phyloP scores from a whole-genome alignment of 2,113 vertebrate genomes.

The Etheostoma cragini region DNA sequence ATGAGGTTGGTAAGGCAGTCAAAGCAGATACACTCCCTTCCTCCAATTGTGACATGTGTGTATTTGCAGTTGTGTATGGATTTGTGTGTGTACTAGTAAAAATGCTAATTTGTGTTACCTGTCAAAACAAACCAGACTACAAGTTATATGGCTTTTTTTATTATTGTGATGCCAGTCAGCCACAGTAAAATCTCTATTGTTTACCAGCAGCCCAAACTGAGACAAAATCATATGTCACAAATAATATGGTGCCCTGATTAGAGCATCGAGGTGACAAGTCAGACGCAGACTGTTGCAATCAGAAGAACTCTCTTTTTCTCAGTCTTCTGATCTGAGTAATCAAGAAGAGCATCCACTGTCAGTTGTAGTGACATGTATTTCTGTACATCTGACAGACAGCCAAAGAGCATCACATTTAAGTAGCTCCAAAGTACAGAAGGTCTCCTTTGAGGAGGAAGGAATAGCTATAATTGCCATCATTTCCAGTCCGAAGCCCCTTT shows the following conservation, averaged over 20 bases:
- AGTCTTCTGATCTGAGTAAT: constrained; percentile 54
- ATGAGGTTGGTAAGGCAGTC: background rate
- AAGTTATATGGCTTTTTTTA: background rate
- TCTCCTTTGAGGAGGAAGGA: constrained; percentile 35
- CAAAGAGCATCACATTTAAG: constrained; percentile 41
- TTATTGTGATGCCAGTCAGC: constrained; percentile 35
- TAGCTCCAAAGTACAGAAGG: constrained; percentile 52
- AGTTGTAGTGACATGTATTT: constrained; percentile 33
- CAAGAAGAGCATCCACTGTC: constrained; percentile 30
- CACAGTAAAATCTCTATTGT: constrained; percentile 34
- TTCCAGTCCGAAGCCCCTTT: constrained; percentile 58
- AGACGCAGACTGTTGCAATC: constrained; percentile 48
- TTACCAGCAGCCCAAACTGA: constrained; percentile 47
- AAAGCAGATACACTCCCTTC: background rate
- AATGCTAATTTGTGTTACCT: constrained; percentile 29
- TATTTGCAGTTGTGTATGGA: background rate
- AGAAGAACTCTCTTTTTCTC: constrained; percentile 20
- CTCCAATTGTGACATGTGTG: background rate
- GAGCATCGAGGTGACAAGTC: constrained; percentile 49
- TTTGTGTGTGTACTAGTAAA: background rate
- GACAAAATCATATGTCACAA: constrained; percentile 65
- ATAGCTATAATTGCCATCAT: constrained; percentile 59
- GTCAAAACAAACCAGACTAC: constrained; percentile 40
- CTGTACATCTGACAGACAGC: constrained; percentile 49
- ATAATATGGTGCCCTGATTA: constrained; percentile 53